Base-by-base conservation (phyloP, 2,888 invertebrate species). In the Ichneumoninae sp. region DNA sequence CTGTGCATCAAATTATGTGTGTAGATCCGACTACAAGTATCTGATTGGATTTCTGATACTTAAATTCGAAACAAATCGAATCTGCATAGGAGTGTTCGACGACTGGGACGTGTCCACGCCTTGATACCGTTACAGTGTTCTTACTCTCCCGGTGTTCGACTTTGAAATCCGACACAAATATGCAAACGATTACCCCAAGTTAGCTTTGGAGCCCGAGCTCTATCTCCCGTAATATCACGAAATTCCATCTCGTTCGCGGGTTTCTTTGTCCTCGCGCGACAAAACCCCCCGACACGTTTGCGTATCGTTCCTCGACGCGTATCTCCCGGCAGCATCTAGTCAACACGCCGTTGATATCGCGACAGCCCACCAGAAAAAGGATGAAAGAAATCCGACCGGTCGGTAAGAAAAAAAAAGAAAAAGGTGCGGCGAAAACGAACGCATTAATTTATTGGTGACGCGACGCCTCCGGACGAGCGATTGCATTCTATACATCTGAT, bases 401-500 rank as follows among this genome's bases (percentile, higher is more conserved):
- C 30, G 6, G 74, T 33, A 50, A 47, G 54, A 7, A 65, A 77
- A 80, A 80, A 65, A 77, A 80, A 76, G 70, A 82, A 62, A 33
- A 62, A 30, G 57, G 62, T 66, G 72, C 71, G 80, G 60, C 60
- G 77, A 82, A 77, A 82, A 74, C 75, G 66, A 60, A 78, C 66
- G 62, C 81, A 81, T 86, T 86, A 86, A 87, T 86, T 84, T 87
- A 86, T 86, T 84, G 79, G 77, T 71, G 81, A 77, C 74, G 72
- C 85, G 79, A 87, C 84, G 87, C 82, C 83, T 83, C 65, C 57
- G 26, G 83, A 52, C 33, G 70, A 54, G 26, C 50, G 72, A 68
- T 72, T 83, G 76, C 66, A 65, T 40, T 76, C 36, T 62, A 60
- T 65, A 72, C 76, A 71, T 80, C 72, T 80, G 69, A 77, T 74